These are phyloP conservation scores for Hyperoodon ampullatus DNA, from an alignment of 2,113 vertebrate genomes.

Conservation along the genomic window DNA sequence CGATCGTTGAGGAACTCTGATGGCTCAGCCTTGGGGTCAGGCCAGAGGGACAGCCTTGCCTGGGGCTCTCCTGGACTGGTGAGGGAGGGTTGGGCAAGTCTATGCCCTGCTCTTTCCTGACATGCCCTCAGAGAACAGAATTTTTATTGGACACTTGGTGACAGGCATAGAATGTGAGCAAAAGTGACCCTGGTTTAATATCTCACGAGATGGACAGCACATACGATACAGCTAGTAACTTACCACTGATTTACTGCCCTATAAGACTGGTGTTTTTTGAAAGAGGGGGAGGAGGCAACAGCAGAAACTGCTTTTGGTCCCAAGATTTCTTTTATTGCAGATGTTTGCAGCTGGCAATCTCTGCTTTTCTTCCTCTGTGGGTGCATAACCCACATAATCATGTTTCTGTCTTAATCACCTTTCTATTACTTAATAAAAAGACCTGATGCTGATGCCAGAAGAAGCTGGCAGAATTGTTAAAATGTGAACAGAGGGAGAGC, in stretches of 20 bases:
- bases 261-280: neutral
- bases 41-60: neutral
- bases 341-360: conserved; percentile 57
- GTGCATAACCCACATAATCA: conserved; percentile 22
- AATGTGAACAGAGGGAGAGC: conserved; percentile 37
- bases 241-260: conserved; percentile 37
- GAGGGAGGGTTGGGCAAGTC: neutral
- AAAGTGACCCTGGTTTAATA: conserved; percentile 14
- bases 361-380: conserved; percentile 12
- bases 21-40: neutral
- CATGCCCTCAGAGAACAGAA: neutral
- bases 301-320: neutral
- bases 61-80: neutral
- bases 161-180: conserved; percentile 39
- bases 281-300: neutral
- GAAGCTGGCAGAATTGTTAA: conserved; percentile 40
- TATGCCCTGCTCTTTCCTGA: neutral
- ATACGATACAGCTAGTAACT: neutral
- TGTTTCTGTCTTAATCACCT: conserved; percentile 58
- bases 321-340: conserved; percentile 32
- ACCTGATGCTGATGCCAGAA: conserved; percentile 31
- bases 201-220: conserved; percentile 15
- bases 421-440: conserved; percentile 66
- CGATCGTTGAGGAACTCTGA: neutral
- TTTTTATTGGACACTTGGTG: conserved; percentile 54